Conservation (phyloP, 1,140 invertebrate species). For the Maniola jurtina region DNA sequence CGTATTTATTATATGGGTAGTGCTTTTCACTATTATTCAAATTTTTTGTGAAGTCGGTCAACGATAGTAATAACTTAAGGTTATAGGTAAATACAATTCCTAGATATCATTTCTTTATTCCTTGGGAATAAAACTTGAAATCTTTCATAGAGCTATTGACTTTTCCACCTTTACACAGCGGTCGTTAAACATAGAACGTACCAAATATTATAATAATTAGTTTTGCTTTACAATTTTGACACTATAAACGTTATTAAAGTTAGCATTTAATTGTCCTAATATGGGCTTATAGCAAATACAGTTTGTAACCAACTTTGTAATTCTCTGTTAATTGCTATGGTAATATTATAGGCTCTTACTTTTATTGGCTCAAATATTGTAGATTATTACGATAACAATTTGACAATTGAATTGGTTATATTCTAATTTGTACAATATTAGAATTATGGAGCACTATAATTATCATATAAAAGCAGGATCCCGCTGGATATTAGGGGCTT, state of each 20-base stretch:
- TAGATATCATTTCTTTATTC: background rate
- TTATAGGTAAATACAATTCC: too few species aligned
- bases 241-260: slow-evolving; percentile 41
- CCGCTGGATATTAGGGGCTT: slow-evolving; percentile 30
- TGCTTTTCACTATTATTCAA: too few species aligned
- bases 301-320: slow-evolving; percentile 52
- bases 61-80: too few species aligned
- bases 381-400: slow-evolving; percentile 22
- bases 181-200: background rate
- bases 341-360: slow-evolving; percentile 56
- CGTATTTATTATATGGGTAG: too few species aligned
- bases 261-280: slow-evolving; percentile 45
- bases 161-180: background rate
- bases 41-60: too few species aligned
- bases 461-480: slow-evolving; percentile 26
- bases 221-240: slow-evolving; percentile 29
- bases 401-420: slow-evolving; percentile 6
- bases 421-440: slow-evolving; percentile 27
- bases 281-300: slow-evolving; percentile 49
- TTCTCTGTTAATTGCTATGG: slow-evolving; percentile 49
- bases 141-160: too few species aligned
- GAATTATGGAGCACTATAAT: slow-evolving; percentile 30
- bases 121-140: background rate
- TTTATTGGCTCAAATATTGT: slow-evolving; percentile 54
- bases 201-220: slow-evolving; percentile 3